These are phyloP conservation scores for Cosmopolites sordidus DNA, from an alignment of 2,888 invertebrate species.

Conservation along the genomic window DNA sequence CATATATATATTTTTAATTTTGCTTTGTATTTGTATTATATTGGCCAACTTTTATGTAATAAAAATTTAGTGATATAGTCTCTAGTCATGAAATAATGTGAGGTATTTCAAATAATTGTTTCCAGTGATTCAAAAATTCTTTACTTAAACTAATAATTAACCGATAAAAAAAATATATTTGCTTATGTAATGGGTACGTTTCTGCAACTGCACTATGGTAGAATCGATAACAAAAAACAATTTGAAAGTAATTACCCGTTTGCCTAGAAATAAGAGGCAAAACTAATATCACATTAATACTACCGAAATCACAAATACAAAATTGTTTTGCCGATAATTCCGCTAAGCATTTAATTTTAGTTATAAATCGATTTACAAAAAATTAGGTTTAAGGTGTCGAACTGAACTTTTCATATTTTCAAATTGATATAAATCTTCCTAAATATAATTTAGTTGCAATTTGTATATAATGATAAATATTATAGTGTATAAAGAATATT, in stretches of 20 bases:
- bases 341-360: slow-evolving; percentile 1
- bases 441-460: slow-evolving; percentile 21
- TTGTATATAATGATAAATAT: slow-evolving; percentile 23
- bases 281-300: neutral
- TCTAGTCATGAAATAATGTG: slow-evolving; percentile 16
- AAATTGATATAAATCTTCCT: slow-evolving; percentile 14
- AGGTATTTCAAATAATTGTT: slow-evolving; percentile 2
- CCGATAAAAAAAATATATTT: neutral
- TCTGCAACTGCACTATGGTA: slow-evolving; percentile 24
- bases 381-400: slow-evolving; percentile 12
- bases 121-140: neutral
- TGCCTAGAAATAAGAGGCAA: neutral
- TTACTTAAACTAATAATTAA: neutral
- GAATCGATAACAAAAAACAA: neutral
- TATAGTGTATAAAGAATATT: slow-evolving; percentile 17
- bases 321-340: neutral
- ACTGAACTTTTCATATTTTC: slow-evolving; percentile 9
- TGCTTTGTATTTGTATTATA: neutral
- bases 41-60: slow-evolving; percentile 1
- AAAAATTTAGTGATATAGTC: slow-evolving; percentile 11
- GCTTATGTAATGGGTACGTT: slow-evolving; percentile 18
- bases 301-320: neutral
- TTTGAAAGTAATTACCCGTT: neutral
- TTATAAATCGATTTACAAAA: neutral
- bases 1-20: neutral